These are phyloP conservation scores for Prionace glauca DNA, from an alignment of 2,797 vertebrate genomes.

Conservation along the genomic window DNA sequence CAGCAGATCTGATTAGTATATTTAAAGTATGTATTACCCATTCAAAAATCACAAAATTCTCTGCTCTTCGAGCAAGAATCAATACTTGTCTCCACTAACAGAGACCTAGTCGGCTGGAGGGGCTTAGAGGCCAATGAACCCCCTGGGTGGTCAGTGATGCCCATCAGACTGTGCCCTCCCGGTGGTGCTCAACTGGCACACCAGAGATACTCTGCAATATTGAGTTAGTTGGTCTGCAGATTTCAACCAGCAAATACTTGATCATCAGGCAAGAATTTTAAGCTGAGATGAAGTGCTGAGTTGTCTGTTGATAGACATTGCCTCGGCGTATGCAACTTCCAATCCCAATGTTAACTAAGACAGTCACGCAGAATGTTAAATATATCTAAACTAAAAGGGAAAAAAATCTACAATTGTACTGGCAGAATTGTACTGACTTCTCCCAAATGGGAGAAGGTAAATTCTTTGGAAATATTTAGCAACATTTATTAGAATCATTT, in stretches of 20 bases:
- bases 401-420: not conserved
- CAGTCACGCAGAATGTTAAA: not conserved
- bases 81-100: too few species aligned
- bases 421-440: too few species aligned
- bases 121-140: too few species aligned
- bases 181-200: too few species aligned
- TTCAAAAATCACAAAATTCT: too few species aligned
- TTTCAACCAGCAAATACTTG: not conserved
- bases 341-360: not conserved
- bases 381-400: not conserved
- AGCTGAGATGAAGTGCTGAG: not conserved
- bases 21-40: too few species aligned
- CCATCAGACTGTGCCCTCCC: too few species aligned
- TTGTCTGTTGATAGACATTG: not conserved
- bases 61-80: too few species aligned
- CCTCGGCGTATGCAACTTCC: not conserved
- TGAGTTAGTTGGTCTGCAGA: not conserved
- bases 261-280: not conserved
- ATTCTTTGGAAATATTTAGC: not conserved
- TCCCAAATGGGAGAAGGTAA: not conserved
- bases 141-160: too few species aligned
- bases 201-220: too few species aligned
- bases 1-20: too few species aligned
- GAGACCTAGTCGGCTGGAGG: too few species aligned
- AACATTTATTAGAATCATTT: not conserved